Evolutionary conservation across 2,888 invertebrate genomes (phyloP).

Genomic region (Pyrrhia umbra): DNA sequence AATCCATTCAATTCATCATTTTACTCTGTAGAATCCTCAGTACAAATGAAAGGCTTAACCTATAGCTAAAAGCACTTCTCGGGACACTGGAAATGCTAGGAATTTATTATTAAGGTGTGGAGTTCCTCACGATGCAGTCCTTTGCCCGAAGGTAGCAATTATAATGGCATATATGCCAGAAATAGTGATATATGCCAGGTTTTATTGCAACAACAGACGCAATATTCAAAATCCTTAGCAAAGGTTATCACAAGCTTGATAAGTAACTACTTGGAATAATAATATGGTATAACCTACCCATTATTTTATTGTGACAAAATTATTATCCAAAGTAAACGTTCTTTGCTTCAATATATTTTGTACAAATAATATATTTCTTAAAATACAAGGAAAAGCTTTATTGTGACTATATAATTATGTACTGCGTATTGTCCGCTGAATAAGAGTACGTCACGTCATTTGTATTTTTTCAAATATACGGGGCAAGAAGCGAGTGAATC

Average conservation of each 20-base stretch:
- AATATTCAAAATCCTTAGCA: slow-evolving; percentile 3
- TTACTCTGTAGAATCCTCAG: no score
- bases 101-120: slow-evolving; percentile 48
- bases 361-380: no score
- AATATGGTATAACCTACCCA: no score
- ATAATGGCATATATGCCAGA: slow-evolving; percentile 15
- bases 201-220: neutral
- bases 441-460: no score
- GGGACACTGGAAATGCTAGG: slow-evolving; percentile 22
- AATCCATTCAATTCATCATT: no score
- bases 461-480: no score
- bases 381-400: no score
- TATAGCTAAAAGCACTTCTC: neutral
- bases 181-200: slow-evolving; percentile 23
- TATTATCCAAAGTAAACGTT: no score
- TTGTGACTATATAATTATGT: no score
- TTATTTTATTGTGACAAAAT: neutral
- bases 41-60: neutral
- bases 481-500: no score
- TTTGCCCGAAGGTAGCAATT: slow-evolving; percentile 30
- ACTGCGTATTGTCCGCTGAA: no score
- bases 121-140: slow-evolving; percentile 44
- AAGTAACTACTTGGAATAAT: neutral
- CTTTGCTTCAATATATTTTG: no score
- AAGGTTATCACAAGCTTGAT: slow-evolving; percentile 10